Evolutionary conservation across 2,797 vertebrate species (phyloP).

Genomic region (Cyclopterus lumpus): DNA sequence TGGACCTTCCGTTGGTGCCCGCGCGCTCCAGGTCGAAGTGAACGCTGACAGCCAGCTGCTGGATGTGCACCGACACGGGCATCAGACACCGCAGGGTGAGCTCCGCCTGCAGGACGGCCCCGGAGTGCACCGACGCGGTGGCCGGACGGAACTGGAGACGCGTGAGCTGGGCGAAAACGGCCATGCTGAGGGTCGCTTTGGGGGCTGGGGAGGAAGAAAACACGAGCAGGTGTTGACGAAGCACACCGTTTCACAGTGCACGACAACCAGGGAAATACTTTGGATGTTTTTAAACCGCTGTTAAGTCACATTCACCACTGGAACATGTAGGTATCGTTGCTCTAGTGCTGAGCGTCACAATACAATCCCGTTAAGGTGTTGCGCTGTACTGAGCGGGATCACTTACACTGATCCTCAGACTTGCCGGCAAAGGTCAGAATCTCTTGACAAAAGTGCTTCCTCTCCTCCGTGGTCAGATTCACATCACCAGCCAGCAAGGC

Average conservation of each 20-base stretch:
- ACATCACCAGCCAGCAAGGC: slow-evolving; percentile 92
- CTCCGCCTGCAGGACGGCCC: slow-evolving; percentile 89
- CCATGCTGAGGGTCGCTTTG: slow-evolving; percentile 88
- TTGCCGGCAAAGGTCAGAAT: slow-evolving; percentile 88
- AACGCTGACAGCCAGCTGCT: slow-evolving; percentile 88
- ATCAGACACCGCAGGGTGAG: slow-evolving; percentile 90
- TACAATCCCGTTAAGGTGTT: neutral
- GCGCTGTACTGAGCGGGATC: neutral
- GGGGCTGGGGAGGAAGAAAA: slow-evolving; percentile 74
- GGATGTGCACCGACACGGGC: slow-evolving; percentile 88
- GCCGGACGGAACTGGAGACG: slow-evolving; percentile 89
- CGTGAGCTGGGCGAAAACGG: slow-evolving; percentile 89
- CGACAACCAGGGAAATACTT: too few species aligned
- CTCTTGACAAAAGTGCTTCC: slow-evolving; percentile 92
- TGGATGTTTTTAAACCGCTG: too few species aligned
- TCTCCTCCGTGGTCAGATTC: slow-evolving; percentile 89
- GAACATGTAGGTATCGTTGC: too few species aligned
- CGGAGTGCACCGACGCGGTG: slow-evolving; percentile 90
- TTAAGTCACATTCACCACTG: too few species aligned
- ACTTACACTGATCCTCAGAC: slow-evolving; percentile 82
- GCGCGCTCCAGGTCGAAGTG: slow-evolving; percentile 92
- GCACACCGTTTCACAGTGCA: too few species aligned
- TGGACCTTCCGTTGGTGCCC: slow-evolving; percentile 85
- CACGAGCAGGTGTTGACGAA: neutral
- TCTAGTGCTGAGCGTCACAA: too few species aligned